Evolutionary conservation across 2,888 invertebrate species (phyloP), one percentile per base, ranked within the genome.

Genomic region (Linyphia triangularis): DNA sequence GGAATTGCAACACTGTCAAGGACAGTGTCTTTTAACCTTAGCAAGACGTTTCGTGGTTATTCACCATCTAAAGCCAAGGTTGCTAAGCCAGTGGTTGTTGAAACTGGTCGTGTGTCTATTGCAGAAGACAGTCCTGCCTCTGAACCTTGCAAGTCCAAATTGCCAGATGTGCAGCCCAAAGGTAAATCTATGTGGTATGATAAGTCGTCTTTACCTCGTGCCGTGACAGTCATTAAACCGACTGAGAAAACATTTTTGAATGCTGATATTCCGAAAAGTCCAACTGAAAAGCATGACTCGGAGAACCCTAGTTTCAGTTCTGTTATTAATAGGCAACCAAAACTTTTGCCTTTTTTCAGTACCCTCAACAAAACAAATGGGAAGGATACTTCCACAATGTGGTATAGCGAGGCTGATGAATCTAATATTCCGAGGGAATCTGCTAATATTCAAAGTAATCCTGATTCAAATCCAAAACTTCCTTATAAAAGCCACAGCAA

Each of bases 131-230:
- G n/a, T 19, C 24, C 24, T 1, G n/a, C 51, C 13, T 24, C 16
- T 51, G 72, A 30, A 5, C n/a, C 10, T 61, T 40, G 4, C 19
- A 81, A 70, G 10, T 65, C 79, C 13, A 86, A 86, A 28, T 13
- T 51, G 28, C 72, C 67, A n/a, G 79, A 79, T 26, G 24, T 28
- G 5, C 81, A 67, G 24, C 57, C 75, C 16, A 81, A 61, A 69
- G 70, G 86, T 19, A 88, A 81, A 81, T 81, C 86, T 61, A 75
- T 75, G 73, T 88, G 86, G 86, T 88, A 88, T 30, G 86, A 88
- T 75, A 88, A 75, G 19, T 75, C 86, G 28, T 81, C 86, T 10
- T 30, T 81, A 10, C 67, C 75, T 6, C 81, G 86, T 57, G 81
- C 73, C 19, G 81, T 88, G 22, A 73, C 86, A 30, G 26, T 88